A percentile compares a stretch with the other conserved stretches of the same genome.
Conservation (phyloP, 2,797 vertebrate species). For the Schizopygopsis pylzovi region DNA sequence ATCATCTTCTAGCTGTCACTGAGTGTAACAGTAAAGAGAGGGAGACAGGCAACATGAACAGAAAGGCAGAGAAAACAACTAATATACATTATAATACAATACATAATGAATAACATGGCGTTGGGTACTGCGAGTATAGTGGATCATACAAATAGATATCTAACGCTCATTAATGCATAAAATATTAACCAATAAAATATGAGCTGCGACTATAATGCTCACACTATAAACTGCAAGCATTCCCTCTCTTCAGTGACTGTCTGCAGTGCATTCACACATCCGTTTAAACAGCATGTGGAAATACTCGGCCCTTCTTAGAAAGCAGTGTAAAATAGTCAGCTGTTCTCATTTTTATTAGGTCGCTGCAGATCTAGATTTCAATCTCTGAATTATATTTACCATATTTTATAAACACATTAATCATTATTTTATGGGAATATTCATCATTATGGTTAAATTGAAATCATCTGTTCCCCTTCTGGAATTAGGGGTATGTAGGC, state of each 20-base stretch:
- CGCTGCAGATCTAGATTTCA: background rate
- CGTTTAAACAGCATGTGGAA: conserved; percentile 6
- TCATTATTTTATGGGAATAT: background rate
- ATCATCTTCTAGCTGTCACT: background rate
- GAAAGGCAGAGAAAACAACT: background rate
- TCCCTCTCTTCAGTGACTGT: background rate
- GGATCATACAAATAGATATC: background rate
- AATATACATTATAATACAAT: conserved; percentile 11
- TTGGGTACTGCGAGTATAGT: background rate
- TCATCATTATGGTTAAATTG: background rate
- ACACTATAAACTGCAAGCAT: background rate
- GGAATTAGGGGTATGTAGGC: conserved; percentile 65
- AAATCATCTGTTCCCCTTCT: background rate
- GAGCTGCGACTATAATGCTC: background rate
- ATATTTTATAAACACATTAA: conserved; percentile 18
- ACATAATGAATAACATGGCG: background rate
- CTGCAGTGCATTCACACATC: conserved; percentile 35
- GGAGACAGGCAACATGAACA: background rate
- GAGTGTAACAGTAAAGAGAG: background rate
- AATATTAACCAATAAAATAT: conserved; percentile 15
- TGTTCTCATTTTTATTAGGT: background rate
- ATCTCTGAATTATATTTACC: conserved; percentile 10
- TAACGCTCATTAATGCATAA: background rate
- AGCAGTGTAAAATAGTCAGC: conserved; percentile 23
- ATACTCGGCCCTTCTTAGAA: conserved; percentile 25